Evolutionary conservation across 2,113 vertebrate genomes (phyloP), one percentile per base, ranked within the genome.

Genomic region (Ceyx margarethae): DNA sequence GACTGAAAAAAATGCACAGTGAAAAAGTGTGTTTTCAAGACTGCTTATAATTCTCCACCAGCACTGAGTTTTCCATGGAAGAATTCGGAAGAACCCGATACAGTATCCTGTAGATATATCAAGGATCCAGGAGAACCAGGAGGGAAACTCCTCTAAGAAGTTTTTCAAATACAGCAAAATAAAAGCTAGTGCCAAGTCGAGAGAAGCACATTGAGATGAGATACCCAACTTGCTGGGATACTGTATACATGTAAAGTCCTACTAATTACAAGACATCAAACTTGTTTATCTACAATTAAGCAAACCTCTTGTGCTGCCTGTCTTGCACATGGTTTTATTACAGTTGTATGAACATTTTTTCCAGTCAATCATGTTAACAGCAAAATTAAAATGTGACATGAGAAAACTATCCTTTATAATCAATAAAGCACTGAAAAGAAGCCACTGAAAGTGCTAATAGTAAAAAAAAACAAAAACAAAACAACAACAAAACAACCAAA

Each of bases 261-360:
- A 20, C 48, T 88, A 95, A 90, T 72, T 81, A 53, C 51, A 78
- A 86, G 61, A 94, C 83, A 94, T 91, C 91, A 82, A 33, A 87
- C 85, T 76, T 57, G 64, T 88, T 95, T 90, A 78, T 86, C 83
- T 90, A 78, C 90, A 90, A 25, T 90, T 90, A 88, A 81, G 29
- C 51, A 90, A 85, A 65, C 45, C 11, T 74, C 65, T 85, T 89
- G 69, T 80, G 66, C 69, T 68, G 50, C 54, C 89, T 65, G 40
- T 60, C 87, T 81, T 81, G 21, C 21, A 65, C 29, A 18, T 29
- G 5, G 28, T 87, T 86, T 83, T 57, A 33, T 68, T 53, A 35
- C 37, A 46, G 20, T 67, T 94, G 67, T 46, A 91, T 83, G 64
- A 87, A 60, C 12, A 25, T 83, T 93, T 73, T 73, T 90, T 75